Evolutionary conservation across 2,888 invertebrate species (phyloP).

Genomic region (Scaptomyza reducta): DNA sequence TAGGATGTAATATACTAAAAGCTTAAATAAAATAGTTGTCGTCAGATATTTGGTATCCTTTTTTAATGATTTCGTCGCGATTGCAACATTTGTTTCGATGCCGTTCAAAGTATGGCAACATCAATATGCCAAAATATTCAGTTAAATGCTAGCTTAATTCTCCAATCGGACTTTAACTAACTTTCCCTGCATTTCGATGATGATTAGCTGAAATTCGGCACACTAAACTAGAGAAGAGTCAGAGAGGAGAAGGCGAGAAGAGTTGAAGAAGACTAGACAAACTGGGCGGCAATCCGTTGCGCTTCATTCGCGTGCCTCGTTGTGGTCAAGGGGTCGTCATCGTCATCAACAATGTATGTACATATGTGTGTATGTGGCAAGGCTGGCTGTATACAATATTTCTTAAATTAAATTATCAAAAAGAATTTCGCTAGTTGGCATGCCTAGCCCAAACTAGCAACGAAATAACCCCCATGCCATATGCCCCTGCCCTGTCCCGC

Average conservation of each 20-base stretch:
- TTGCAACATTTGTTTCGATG: neutral
- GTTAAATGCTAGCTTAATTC: neutral
- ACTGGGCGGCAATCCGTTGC: slow-evolving; percentile 41
- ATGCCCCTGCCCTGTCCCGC: slow-evolving; percentile 47
- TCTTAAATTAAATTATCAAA: slow-evolving; percentile 78
- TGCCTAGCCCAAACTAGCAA: slow-evolving; percentile 58
- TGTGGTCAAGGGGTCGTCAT: slow-evolving; percentile 66
- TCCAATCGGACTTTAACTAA: slow-evolving; percentile 22
- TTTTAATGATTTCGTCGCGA: too few species aligned
- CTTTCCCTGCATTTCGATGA: slow-evolving; percentile 56
- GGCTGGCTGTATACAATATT: slow-evolving; percentile 70
- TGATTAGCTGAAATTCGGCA: slow-evolving; percentile 50
- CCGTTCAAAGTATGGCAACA: neutral
- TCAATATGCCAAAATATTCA: neutral
- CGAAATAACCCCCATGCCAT: slow-evolving; percentile 40
- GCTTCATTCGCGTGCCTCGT: slow-evolving; percentile 49
- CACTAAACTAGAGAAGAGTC: slow-evolving; percentile 39
- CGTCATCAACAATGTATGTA: slow-evolving; percentile 10
- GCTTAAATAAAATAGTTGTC: too few species aligned
- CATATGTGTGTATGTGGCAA: slow-evolving; percentile 17
- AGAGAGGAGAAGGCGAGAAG: slow-evolving; percentile 10
- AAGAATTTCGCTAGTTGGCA: slow-evolving; percentile 79
- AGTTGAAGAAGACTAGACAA: slow-evolving; percentile 20
- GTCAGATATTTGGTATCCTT: too few species aligned
- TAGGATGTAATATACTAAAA: neutral